Conservation (phyloP, 2,888 invertebrate genomes). For the Atethmia centrago region DNA sequence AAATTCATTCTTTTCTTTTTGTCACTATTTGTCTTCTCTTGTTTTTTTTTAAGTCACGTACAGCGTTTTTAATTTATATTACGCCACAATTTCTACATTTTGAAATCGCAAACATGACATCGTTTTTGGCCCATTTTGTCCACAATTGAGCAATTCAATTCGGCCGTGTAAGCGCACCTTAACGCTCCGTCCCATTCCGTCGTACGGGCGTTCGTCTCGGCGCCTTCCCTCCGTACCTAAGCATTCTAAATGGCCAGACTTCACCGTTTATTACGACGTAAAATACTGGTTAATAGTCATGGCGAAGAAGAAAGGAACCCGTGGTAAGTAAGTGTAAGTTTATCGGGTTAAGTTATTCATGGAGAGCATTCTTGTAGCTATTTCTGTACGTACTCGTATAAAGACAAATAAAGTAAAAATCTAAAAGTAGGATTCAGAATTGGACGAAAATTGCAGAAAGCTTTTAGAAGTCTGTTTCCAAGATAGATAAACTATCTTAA, state of each 20-base stretch:
- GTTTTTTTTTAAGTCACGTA: no score
- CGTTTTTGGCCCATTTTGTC: background rate
- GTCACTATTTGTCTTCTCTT: no score
- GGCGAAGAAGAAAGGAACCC: constrained; percentile 32
- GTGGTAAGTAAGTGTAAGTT: constrained; percentile 28
- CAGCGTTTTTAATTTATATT: no score
- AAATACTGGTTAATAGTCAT: constrained; percentile 56
- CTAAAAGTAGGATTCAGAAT: background rate
- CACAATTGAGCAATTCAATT: background rate
- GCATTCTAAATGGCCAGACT: constrained; percentile 60
- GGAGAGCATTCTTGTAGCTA: constrained; percentile 1
- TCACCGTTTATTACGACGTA: constrained; percentile 48
- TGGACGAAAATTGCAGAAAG: background rate
- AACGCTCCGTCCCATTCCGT: constrained; percentile 36
- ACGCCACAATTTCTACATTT: background rate
- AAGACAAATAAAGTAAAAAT: background rate
- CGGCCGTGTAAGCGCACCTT: constrained; percentile 30
- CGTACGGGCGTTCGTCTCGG: constrained; percentile 43
- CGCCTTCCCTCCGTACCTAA: constrained; percentile 51
- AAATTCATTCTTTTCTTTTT: no score
- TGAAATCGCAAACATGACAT: background rate
- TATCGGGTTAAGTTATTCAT: constrained; percentile 30
- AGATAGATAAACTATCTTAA: background rate
- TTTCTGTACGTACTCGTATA: background rate
- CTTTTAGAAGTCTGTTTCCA: background rate